Evolutionary conservation across 1,140 invertebrate species (phyloP), one percentile per base, ranked within the genome.

Genomic region (Trachymyrmex septentrionalis): DNA sequence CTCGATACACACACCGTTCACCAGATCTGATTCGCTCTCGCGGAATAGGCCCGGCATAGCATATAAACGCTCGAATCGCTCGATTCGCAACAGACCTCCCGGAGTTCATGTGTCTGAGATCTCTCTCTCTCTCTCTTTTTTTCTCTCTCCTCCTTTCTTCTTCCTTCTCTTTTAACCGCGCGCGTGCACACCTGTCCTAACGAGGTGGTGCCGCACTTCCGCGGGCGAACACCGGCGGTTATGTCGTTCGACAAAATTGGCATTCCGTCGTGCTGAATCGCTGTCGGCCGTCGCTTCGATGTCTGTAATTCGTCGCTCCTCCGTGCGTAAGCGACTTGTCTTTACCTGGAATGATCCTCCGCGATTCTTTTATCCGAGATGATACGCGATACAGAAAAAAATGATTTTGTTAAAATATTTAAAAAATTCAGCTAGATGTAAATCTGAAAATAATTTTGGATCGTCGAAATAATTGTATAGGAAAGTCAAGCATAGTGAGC

Each of bases 1-100:
- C 82, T 53, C 61, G 50, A 48, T 86, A 81, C 38, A 80, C 63
- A 81, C 53, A 80, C 63, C 76, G 24, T 14, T 67, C 75, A 67
- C 61, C 50, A 61, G 67, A 80, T 59, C 67, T 53, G 69, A 61
- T 72, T 38, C 44, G 55, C 34, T 84, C 69, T 73, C 80, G 55
- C 44, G n/a, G 69, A 73, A 84, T 50, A 75, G 27, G 55, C 9
- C 24, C 67, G 16, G 6, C 77, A 21, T 3, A 14, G 12, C 14
- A 9, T 30, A 19, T 80, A 67, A 67, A 81, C 48, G 38, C 38
- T 44, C 10, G 38, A 44, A 44, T 44, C n/a, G 30, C 30, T 44
- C 34, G 78, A 81, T 55, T 71, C 64, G 66, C 30, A 30, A 50
- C n/a, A 19, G 64, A 64, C 55, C 27, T 21, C 19, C 14, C n/a